Conservation (phyloP, 1,140 invertebrate species). For the Drosophila takahashii region DNA sequence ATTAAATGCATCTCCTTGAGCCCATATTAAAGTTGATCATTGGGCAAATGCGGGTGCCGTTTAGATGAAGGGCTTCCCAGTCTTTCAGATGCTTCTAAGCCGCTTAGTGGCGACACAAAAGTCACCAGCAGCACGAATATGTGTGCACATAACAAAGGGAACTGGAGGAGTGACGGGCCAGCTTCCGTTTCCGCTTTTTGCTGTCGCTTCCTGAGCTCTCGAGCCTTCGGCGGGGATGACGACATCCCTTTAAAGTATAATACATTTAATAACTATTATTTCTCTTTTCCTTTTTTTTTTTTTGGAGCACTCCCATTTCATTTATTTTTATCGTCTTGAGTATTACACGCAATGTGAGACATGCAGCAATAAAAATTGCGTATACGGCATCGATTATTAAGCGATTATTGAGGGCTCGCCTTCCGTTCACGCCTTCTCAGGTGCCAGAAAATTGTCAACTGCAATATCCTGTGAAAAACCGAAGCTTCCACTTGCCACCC, state of each 20-base stretch:
- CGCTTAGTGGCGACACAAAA: constrained; percentile 37
- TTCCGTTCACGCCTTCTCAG: constrained; percentile 20
- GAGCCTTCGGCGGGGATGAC: constrained; percentile 2
- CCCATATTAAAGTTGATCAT: constrained; percentile 5
- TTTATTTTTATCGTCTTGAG: constrained; percentile 3
- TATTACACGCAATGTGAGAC: constrained; percentile 25
- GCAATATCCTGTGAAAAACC: constrained; percentile 6
- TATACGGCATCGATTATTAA: constrained; percentile 31
- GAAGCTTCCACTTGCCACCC: constrained; percentile 15
- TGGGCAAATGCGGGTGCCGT: not conserved
- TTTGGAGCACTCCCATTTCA: not conserved
- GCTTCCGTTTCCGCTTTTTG: constrained; percentile 41
- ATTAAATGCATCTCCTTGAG: constrained; percentile 25
- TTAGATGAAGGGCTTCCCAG: not conserved
- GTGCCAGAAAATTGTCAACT: constrained; percentile 31
- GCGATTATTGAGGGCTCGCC: constrained; percentile 11
- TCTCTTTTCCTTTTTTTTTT: not conserved
- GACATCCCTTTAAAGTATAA: constrained; percentile 30
- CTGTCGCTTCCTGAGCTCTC: not conserved
- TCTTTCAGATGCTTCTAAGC: constrained; percentile 12
- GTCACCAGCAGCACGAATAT: constrained; percentile 17
- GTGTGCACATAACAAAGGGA: constrained; percentile 6
- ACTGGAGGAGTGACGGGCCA: constrained; percentile 17
- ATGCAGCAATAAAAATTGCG: constrained; percentile 48
- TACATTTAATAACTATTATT: constrained; percentile 11